Conservation (phyloP, 2,797 vertebrate species). For the Enteromius mattozi region DNA sequence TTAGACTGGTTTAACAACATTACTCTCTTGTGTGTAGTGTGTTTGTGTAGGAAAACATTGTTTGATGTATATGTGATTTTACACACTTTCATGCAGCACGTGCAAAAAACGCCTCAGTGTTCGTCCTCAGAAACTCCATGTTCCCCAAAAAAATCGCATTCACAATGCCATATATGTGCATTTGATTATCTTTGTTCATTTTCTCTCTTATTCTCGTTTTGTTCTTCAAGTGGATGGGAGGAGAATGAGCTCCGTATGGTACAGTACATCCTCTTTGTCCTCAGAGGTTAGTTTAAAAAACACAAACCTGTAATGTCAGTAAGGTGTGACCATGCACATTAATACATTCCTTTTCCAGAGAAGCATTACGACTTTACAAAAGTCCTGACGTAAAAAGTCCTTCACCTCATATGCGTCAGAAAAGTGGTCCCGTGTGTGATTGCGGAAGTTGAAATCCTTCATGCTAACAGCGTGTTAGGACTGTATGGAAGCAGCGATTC, state of each 20-base stretch:
- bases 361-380: conserved; percentile 27
- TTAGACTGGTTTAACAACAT: conserved; percentile 54
- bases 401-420: conserved; percentile 23
- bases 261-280: conserved; percentile 32
- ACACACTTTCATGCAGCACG: conserved; percentile 9
- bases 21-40: conserved; percentile 9
- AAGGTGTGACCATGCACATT: conserved; percentile 44
- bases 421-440: not conserved
- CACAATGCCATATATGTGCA: conserved; percentile 30
- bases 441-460: conserved; percentile 36
- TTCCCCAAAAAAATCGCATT: conserved; percentile 32
- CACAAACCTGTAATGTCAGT: conserved; percentile 39
- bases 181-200: conserved; percentile 25
- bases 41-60: conserved; percentile 15
- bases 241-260: conserved; percentile 20
- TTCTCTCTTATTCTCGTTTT: conserved; percentile 30
- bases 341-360: conserved; percentile 37
- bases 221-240: conserved; percentile 36
- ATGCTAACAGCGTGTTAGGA: conserved; percentile 43
- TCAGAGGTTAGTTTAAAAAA: conserved; percentile 41
- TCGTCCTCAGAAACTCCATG: conserved; percentile 1
- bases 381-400: conserved; percentile 24
- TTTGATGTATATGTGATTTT: conserved; percentile 8
- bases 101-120: conserved; percentile 42
- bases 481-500: conserved; percentile 41